phyloP scores from a whole-genome alignment of 2,113 vertebrate species.

The Oceanodroma tethys region DNA sequence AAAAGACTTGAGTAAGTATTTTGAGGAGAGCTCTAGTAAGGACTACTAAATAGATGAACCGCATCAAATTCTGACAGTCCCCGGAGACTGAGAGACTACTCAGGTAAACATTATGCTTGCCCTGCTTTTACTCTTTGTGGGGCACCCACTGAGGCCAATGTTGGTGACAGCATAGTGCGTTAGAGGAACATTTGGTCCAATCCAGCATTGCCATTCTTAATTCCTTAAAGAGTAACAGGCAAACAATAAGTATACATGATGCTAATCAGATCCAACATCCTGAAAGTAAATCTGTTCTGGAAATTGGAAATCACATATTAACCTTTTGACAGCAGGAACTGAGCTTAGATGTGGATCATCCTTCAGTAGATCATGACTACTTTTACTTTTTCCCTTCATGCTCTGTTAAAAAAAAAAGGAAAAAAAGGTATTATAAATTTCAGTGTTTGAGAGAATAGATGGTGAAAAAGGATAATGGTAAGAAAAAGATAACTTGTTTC shows the following conservation, averaged over 20 bases:
- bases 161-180: not conserved
- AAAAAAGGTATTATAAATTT: not conserved
- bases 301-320: not conserved
- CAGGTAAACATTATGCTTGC: not conserved
- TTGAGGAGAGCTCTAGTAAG: not conserved
- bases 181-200: not conserved
- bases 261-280: not conserved
- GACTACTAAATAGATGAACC: not conserved
- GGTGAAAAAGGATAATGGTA: not conserved
- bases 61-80: not conserved
- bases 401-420: slow-evolving; percentile 71
- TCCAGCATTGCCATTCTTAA: not conserved
- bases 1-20: not conserved
- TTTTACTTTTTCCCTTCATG: slow-evolving; percentile 97
- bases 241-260: not conserved
- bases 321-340: slow-evolving; percentile 90
- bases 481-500: not conserved
- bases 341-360: slow-evolving; percentile 93
- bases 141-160: not conserved
- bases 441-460: not conserved
- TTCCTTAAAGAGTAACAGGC: not conserved
- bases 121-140: not conserved
- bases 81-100: not conserved
- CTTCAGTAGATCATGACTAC: slow-evolving; percentile 95
- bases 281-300: not conserved